Evolutionary conservation across 1,140 invertebrate genomes (phyloP), one percentile per base, ranked within the genome.

Genomic region (Cephus cinctus): DNA sequence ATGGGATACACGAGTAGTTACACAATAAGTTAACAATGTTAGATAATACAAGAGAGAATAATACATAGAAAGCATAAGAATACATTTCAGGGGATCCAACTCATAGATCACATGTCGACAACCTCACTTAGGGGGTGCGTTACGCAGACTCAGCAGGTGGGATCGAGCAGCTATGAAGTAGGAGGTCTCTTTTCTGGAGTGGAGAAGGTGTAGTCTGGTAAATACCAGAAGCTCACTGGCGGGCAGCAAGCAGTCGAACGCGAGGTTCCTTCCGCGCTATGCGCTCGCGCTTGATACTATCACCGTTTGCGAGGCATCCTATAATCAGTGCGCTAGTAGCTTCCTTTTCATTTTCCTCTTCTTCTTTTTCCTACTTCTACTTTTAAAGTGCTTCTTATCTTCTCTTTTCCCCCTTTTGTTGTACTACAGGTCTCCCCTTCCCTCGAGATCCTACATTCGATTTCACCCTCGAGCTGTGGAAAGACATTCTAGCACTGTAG

Each of bases 401-500:
- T 34, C 16, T 4, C 16, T 34, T 5, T n/a, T n/a, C 11, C n/a
- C 4, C n/a, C 32, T 19, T 20, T 5, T 38, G 35, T 4, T 6
- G 2, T 38, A 1, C 11, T 3, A 16, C 16, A 6, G 21, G 15
- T 38, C 18, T 15, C 21, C 21, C 15, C 35, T 9, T 21, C 38
- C 14, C 19, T 40, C 19, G 19, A 40, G 25, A 40, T 21, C 20
- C 30, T 41, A 3, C 30, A n/a, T 12, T 16, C 23, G 30, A 25
- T 41, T 23, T 16, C 19, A 21, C 23, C 39, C 21, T 41, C n/a
- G 8, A 41, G 39, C 5, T 41, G 9, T 9, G 30, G 44, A 38
- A 46, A 25, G 44, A 38, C 34, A 46, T 34, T 44, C 41, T 50
- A 43, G 21, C 42, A 43, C 18, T 36, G 41, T 39, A 44, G 45